Conservation (phyloP, 2,888 invertebrate genomes). For the Diplazon laetatorius region DNA sequence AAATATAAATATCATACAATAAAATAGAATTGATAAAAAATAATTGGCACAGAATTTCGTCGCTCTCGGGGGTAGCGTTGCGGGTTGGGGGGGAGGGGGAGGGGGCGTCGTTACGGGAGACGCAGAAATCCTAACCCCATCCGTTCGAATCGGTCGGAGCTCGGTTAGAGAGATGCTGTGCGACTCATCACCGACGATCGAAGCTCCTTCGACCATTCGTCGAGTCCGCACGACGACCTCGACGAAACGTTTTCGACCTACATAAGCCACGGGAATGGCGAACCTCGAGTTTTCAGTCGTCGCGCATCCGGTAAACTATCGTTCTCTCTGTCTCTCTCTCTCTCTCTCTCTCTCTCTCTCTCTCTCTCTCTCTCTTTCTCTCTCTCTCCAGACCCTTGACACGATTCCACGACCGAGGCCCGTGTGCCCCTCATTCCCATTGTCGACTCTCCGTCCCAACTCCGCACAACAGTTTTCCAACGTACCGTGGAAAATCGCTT, state of each 20-base stretch:
- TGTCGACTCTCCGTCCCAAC: constrained; percentile 55
- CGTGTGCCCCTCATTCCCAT: constrained; percentile 58
- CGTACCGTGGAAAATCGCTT: constrained; percentile 44
- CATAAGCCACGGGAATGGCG: constrained; percentile 52
- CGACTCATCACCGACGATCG: too few species aligned
- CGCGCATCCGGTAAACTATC: constrained; percentile 63
- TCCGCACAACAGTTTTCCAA: constrained; percentile 39
- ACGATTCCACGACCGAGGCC: constrained; percentile 51
- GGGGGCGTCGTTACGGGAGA: too few species aligned
- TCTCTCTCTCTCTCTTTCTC: too few species aligned
- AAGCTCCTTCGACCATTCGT: constrained; percentile 30
- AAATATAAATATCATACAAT: too few species aligned
- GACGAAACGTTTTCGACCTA: constrained; percentile 61
- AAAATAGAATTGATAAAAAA: too few species aligned
- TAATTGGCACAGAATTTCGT: too few species aligned
- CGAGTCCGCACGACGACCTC: constrained; percentile 60
- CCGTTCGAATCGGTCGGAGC: constrained; percentile 36
- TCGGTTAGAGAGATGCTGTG: background rate
- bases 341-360: too few species aligned
- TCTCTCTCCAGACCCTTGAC: constrained; percentile 63
- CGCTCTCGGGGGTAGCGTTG: too few species aligned
- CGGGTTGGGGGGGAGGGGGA: too few species aligned
- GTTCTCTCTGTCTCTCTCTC: too few species aligned
- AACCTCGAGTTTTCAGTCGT: constrained; percentile 58
- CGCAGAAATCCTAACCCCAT: constrained; percentile 43